A percentile compares a stretch with the other conserved stretches of the same genome.
phyloP scores from a whole-genome alignment of 2,888 invertebrate genomes.

The Eueremaeus valkanovi region DNA sequence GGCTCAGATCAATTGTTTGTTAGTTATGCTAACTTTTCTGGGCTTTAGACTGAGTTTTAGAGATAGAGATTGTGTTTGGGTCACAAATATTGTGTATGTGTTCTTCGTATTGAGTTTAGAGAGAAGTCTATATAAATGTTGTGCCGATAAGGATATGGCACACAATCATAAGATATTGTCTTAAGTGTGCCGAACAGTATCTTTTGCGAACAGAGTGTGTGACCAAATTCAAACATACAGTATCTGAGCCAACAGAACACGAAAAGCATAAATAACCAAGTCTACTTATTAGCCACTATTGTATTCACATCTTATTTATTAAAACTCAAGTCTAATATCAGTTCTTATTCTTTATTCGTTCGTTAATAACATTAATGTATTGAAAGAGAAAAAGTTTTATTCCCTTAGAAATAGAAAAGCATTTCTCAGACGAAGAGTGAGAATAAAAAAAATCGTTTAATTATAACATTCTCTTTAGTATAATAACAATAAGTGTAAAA shows the following conservation, averaged over 20 bases:
- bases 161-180: slow-evolving; percentile 5
- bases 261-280: background rate
- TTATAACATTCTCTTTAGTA: background rate
- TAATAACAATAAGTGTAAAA: no score
- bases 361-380: no score
- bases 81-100: slow-evolving; percentile 7
- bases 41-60: background rate
- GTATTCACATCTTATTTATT: no score
- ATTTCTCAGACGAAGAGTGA: no score
- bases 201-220: background rate
- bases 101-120: no score
- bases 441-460: background rate
- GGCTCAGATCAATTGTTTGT: slow-evolving; percentile 7
- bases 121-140: background rate
- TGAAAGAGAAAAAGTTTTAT: no score
- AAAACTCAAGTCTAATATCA: no score
- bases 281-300: background rate
- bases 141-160: slow-evolving; percentile 7
- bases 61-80: slow-evolving; percentile 3
- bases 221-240: background rate
- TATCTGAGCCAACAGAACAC: background rate
- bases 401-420: no score
- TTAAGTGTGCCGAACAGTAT: slow-evolving; percentile 1
- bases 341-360: no score
- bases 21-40: slow-evolving; percentile 13